Percentiles rank a stretch among this genome's conserved stretches.
These are phyloP conservation scores for Cheirogaleus medius DNA, from an alignment of 2,113 vertebrate genomes.

Conservation along the genomic window DNA sequence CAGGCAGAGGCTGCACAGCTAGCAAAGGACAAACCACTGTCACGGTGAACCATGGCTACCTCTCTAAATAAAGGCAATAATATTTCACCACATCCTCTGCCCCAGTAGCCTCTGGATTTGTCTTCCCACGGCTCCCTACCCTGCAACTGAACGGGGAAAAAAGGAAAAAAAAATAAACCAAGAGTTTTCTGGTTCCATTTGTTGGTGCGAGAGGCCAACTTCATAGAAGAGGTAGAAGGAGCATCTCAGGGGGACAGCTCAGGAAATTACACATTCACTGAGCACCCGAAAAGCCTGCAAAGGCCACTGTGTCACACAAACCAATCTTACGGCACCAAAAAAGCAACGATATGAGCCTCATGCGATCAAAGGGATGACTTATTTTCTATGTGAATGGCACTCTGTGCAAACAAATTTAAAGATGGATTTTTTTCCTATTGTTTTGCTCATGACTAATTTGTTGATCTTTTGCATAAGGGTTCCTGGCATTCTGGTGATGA, in stretches of 20 bases:
- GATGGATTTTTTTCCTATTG: not conserved
- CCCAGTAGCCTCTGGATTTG: not conserved
- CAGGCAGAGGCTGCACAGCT: not conserved
- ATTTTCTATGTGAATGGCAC: not conserved
- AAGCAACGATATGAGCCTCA: not conserved
- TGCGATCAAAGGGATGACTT: not conserved
- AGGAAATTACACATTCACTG: not conserved
- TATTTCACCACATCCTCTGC: not conserved
- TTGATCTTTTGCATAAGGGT: constrained; percentile 20
- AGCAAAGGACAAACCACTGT: not conserved
- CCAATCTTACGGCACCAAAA: not conserved
- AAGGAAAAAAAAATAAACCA: not conserved
- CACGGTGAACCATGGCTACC: not conserved
- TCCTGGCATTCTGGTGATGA: not conserved
- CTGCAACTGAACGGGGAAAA: no score
- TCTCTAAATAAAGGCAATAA: not conserved
- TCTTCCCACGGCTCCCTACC: not conserved
- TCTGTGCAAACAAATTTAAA: not conserved
- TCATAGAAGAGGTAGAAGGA: not conserved
- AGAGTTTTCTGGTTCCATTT: not conserved
- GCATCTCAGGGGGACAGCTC: not conserved
- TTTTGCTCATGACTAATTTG: constrained; percentile 5
- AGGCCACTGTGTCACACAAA: not conserved
- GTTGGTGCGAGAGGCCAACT: not conserved
- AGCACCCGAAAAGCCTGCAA: not conserved